phyloP scores from a whole-genome alignment of 2,797 vertebrate species.

The Novumbra hubbsi region DNA sequence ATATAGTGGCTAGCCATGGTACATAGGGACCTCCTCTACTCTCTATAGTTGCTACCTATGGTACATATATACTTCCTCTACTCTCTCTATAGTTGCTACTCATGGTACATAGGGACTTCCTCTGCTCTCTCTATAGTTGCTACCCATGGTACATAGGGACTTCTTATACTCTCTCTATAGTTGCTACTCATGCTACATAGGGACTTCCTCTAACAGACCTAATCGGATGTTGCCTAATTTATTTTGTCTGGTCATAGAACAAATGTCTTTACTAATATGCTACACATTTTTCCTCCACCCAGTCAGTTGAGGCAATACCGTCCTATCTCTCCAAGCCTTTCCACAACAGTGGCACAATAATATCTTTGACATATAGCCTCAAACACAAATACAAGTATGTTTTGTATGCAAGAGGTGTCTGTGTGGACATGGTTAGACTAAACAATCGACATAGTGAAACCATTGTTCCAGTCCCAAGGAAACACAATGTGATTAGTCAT shows the following conservation, averaged over 20 bases:
- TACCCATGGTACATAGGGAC: too few species aligned
- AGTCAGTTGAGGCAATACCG: background rate
- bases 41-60: too few species aligned
- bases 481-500: slow-evolving; percentile 34
- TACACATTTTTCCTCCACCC: slow-evolving; percentile 31
- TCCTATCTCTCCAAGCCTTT: background rate
- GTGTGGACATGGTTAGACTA: background rate
- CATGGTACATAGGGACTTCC: too few species aligned
- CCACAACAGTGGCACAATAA: slow-evolving; percentile 31
- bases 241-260: slow-evolving; percentile 46
- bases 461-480: slow-evolving; percentile 39
- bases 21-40: too few species aligned
- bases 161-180: background rate
- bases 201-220: slow-evolving; percentile 34
- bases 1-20: too few species aligned
- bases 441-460: slow-evolving; percentile 16
- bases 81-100: too few species aligned
- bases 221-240: slow-evolving; percentile 44
- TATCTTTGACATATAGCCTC: slow-evolving; percentile 11
- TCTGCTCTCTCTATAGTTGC: too few species aligned
- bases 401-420: slow-evolving; percentile 10
- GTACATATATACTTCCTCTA: too few species aligned
- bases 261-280: slow-evolving; percentile 55
- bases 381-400: slow-evolving; percentile 3
- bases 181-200: slow-evolving; percentile 43